Evolutionary conservation across 2,888 invertebrate species (phyloP).

Genomic region (Drosophila borealis): DNA sequence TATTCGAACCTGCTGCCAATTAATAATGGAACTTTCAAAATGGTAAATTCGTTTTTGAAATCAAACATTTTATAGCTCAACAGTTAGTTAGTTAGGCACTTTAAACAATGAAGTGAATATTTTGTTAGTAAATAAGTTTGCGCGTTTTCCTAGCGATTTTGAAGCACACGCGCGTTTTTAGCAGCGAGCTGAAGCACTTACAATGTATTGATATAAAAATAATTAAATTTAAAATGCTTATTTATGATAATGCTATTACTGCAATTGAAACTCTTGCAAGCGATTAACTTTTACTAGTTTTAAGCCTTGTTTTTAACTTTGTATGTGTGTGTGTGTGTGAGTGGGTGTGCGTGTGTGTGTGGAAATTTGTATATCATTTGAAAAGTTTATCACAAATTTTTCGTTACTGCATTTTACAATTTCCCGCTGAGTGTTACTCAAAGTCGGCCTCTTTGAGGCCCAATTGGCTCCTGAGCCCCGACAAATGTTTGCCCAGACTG

Average conservation of each 20-base stretch:
- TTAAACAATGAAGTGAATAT: slow-evolving; percentile 42
- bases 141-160: slow-evolving; percentile 37
- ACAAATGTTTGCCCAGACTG: slow-evolving; percentile 80
- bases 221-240: slow-evolving; percentile 34
- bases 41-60: slow-evolving; percentile 52
- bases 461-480: slow-evolving; percentile 85
- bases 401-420: slow-evolving; percentile 42
- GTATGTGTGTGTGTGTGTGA: slow-evolving; percentile 7
- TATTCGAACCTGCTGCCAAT: slow-evolving; percentile 31
- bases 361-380: slow-evolving; percentile 66
- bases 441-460: slow-evolving; percentile 79
- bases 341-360: slow-evolving; percentile 20
- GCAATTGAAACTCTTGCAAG: slow-evolving; percentile 57
- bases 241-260: slow-evolving; percentile 47
- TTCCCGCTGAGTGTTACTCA: slow-evolving; percentile 41
- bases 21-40: slow-evolving; percentile 13
- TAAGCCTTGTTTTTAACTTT: slow-evolving; percentile 33
- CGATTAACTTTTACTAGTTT: slow-evolving; percentile 32
- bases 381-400: slow-evolving; percentile 72
- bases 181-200: slow-evolving; percentile 44
- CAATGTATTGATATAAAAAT: slow-evolving; percentile 45
- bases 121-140: slow-evolving; percentile 6
- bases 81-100: slow-evolving; percentile 54
- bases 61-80: slow-evolving; percentile 49
- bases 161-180: slow-evolving; percentile 33